phyloP scores from a whole-genome alignment of 2,797 vertebrate species.

The Syngnathus acus region DNA sequence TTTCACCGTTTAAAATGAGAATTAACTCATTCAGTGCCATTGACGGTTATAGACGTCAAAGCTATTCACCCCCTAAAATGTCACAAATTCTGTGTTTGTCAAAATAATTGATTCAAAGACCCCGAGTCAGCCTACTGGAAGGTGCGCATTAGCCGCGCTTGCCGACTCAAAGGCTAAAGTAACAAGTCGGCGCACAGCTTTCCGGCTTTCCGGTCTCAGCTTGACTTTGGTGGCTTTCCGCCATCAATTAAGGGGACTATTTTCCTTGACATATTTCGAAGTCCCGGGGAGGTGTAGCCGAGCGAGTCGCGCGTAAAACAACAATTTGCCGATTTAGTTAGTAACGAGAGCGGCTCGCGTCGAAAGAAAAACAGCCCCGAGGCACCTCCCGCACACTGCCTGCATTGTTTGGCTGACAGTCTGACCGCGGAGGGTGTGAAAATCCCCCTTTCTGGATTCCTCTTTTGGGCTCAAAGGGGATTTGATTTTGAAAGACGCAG shows the following conservation, averaged over 20 bases:
- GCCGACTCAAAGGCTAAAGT: not conserved
- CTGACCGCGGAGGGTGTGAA: slow-evolving; percentile 45
- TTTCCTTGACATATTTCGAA: slow-evolving; percentile 60
- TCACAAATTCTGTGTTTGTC: not conserved
- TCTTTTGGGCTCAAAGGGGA: not conserved
- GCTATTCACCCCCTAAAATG: not conserved
- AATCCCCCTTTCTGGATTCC: slow-evolving; percentile 12
- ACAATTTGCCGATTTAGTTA: slow-evolving; percentile 57
- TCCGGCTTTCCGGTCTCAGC: slow-evolving; percentile 5
- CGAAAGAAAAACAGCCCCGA: slow-evolving; percentile 53
- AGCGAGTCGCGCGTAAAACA: slow-evolving; percentile 49
- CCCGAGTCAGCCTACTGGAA: not conserved
- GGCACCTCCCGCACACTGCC: slow-evolving; percentile 49
- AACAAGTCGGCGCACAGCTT: not conserved
- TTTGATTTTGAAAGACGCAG: slow-evolving; percentile 13
- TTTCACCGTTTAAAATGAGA: not conserved
- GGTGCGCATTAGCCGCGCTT: not conserved
- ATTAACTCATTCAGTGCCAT: no score
- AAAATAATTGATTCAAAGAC: not conserved
- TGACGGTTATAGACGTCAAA: no score
- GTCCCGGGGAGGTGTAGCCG: slow-evolving; percentile 42
- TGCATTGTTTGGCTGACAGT: slow-evolving; percentile 54
- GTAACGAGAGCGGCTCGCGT: slow-evolving; percentile 41
- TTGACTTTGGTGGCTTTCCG: slow-evolving; percentile 39
- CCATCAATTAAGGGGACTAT: slow-evolving; percentile 47